Evolutionary conservation across 2,113 vertebrate genomes (phyloP), one percentile per base, ranked within the genome.

Genomic region (Megaceryle torquata): DNA sequence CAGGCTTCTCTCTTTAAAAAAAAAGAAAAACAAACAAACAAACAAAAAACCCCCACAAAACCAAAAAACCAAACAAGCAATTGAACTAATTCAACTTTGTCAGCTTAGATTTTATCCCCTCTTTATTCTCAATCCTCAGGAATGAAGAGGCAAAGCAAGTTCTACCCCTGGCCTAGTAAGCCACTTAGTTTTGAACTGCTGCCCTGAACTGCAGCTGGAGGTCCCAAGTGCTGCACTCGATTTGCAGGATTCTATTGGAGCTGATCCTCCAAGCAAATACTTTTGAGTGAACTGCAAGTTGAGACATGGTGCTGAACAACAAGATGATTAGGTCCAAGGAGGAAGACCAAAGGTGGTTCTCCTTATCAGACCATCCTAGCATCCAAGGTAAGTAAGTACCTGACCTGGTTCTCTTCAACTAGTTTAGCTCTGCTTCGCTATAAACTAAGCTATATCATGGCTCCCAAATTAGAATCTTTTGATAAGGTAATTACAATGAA

Each of bases 341-440:
- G 83, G 77, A 90, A 92, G 82, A n/a, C n/a, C 83, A 81, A 63
- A 76, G 87, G 68, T 92, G 54, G 54, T 88, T 91, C 88, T 91
- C 87, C 83, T 81, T 91, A 93, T 94, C 88, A 88, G 82, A 91
- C 89, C n/a, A 53, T 95, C 87, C 79, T 93, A 83, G 37, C 41
- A n/a, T 56, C 44, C 6, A 4, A 60, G 44, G 33, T 59, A 95
- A 94, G 67, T 88, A 88, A 90, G 50, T 17, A 5, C 31, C 82
- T 95, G 90, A 87, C 64, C 64, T 91, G 50, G 39, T 89, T 96
- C 84, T 77, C 50, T 86, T 94, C 48, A 79, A 13, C 87, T 28
- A 25, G 48, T 72, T 51, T 97, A 81, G 54, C 76, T 64, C 6
- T 72, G 69, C 68, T 56, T 68, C 71, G 21, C 70, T 68, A 48